Base-by-base conservation (phyloP, 2,797 vertebrate species). In the Chiroxiphia lanceolata region DNA sequence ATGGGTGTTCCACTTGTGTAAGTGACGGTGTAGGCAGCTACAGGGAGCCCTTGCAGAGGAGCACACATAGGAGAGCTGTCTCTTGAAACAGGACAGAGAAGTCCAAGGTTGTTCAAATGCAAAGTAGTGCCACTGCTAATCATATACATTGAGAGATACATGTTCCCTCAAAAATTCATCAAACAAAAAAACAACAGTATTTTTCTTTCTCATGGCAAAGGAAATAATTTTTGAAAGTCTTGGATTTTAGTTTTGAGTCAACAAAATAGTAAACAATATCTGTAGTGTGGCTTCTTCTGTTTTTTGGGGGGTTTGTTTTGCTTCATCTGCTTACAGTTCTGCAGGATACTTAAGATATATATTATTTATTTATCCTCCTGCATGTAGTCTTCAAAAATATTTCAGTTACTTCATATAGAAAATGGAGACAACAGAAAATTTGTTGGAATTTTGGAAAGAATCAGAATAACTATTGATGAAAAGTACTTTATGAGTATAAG, bases 171-270 rank as follows among this genome's bases (percentile, higher is more conserved):
- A 69, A 91, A 93, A 53, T 4, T 40, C 8, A 36, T 23, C 17
- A 59, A 23, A 25, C 11, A 20, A 4, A 15, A 50, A 45, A 15
- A 1, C 0, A 2, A 0, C 5, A 22, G 9, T 23, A 0, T 2
- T 59, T 61, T 70, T 27, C 15, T 69, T 83, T 42, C 31, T 51
- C 14, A 9, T 14, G 16, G 12, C 8, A 82, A 81, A 74, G 11
- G 29, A 91, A 78, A 44, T 53, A 1, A n/a, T 13, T 48, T 56
- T n/a, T 31, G 22, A 61, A 83, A 44, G 31, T 31, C 15, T 69
- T 1, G 2, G 25, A 29, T 82, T 76, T 90, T 44, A 72, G 18
- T n/a, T 72, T 20, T 33, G 31, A 61, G 33, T 57, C 19, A 57
- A 34, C 42, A 17, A 88, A 71, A 72, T 4, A 47, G 6, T 3